Evolutionary conservation across 2,888 invertebrate genomes (phyloP).

Genomic region (Oeneis ivallda): DNA sequence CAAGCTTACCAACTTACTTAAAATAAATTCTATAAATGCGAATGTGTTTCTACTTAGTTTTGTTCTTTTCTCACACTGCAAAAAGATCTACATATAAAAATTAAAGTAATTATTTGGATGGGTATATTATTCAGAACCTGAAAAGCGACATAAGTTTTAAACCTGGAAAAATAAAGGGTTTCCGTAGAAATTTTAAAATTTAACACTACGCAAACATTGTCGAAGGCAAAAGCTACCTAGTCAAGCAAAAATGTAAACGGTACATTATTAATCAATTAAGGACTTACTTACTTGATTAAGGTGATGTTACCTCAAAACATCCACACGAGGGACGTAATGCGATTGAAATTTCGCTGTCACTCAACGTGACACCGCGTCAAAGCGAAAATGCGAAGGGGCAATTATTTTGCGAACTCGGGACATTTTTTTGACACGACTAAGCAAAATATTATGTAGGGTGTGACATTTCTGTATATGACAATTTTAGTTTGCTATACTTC

Average conservation of each 20-base stretch:
- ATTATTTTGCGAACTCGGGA: slow-evolving; percentile 31
- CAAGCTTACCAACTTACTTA: too few species aligned
- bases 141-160: too few species aligned
- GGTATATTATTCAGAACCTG: too few species aligned
- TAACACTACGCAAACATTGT: too few species aligned
- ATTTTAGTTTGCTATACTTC: background rate
- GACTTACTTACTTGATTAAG: slow-evolving; percentile 39
- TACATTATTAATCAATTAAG: slow-evolving; percentile 2
- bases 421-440: slow-evolving; percentile 28
- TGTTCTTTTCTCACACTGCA: too few species aligned
- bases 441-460: slow-evolving; percentile 9
- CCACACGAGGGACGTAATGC: slow-evolving; percentile 36
- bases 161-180: too few species aligned
- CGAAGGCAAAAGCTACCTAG: too few species aligned
- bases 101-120: too few species aligned
- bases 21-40: too few species aligned
- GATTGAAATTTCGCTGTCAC: slow-evolving; percentile 42
- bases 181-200: too few species aligned
- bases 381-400: slow-evolving; percentile 32
- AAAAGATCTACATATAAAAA: too few species aligned
- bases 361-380: slow-evolving; percentile 34
- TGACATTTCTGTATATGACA: slow-evolving; percentile 17
- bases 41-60: too few species aligned
- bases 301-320: slow-evolving; percentile 30
- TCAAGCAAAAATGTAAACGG: slow-evolving; percentile 23